Evolutionary conservation across 2,888 invertebrate genomes (phyloP).

Genomic region (Apotomis capreana): DNA sequence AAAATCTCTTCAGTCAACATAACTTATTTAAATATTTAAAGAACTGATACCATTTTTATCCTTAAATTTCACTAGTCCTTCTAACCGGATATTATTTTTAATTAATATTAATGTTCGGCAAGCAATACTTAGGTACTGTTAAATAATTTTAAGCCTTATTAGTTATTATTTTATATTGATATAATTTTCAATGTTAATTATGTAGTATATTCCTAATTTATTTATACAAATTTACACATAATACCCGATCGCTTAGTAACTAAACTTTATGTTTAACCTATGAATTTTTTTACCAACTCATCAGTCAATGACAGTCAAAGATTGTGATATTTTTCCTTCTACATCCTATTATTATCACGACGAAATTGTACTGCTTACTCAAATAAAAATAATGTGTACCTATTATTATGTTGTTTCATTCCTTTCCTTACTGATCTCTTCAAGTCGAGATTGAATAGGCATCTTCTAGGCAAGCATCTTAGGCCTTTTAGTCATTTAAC

Average conservation of each 20-base stretch:
- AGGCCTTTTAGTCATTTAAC: too few relatives aligned
- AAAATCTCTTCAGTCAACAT: too few relatives aligned
- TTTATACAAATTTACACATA: too few relatives aligned
- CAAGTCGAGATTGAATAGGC: too few relatives aligned
- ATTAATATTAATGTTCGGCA: background rate
- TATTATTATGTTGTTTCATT: background rate
- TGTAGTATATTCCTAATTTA: background rate
- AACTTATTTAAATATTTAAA: too few relatives aligned
- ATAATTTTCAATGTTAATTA: background rate
- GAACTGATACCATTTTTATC: too few relatives aligned
- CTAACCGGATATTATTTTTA: background rate
- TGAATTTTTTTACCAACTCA: slow-evolving; percentile 30
- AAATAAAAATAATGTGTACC: slow-evolving; percentile 44
- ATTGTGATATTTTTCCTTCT: slow-evolving; percentile 72
- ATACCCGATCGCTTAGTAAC: too few relatives aligned
- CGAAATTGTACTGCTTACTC: slow-evolving; percentile 49
- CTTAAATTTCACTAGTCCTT: background rate
- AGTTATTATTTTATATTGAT: background rate
- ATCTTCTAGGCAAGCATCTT: too few relatives aligned
- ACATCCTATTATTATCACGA: slow-evolving; percentile 49
- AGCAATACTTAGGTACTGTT: slow-evolving; percentile 13
- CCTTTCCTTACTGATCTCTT: background rate
- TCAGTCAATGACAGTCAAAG: slow-evolving; percentile 46
- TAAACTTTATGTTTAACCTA: background rate
- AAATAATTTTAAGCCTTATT: slow-evolving; percentile 14